These are phyloP conservation scores for Eudasyphora cyanicolor DNA, from an alignment of 2,888 invertebrate species.

Conservation along the genomic window DNA sequence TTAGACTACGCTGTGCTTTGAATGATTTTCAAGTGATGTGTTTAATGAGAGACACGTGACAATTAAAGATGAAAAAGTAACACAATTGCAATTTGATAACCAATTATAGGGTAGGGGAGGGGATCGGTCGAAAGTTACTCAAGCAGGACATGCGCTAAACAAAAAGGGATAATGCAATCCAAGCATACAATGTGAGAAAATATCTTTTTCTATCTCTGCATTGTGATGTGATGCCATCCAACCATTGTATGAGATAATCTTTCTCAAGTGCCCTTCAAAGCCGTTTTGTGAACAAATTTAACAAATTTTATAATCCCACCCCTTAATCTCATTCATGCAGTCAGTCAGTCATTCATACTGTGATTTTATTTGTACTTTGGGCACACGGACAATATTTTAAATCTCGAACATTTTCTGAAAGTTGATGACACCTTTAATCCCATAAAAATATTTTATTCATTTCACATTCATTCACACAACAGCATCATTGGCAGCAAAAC, in stretches of 20 bases:
- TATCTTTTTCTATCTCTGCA: neutral
- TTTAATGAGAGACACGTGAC: conserved; percentile 77
- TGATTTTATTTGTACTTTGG: neutral
- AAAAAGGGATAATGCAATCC: neutral
- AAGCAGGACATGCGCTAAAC: neutral
- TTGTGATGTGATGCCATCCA: too few species aligned
- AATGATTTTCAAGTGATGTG: conserved; percentile 73
- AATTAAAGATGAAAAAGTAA: conserved; percentile 37
- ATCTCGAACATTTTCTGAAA: neutral
- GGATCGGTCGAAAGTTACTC: neutral
- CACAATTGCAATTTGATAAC: conserved; percentile 56
- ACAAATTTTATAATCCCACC: conserved; percentile 9
- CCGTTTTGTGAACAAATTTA: neutral
- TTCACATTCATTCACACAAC: neutral
- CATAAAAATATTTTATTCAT: conserved; percentile 54
- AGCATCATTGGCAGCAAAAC: conserved; percentile 20
- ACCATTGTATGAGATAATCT: neutral
- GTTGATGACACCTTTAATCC: conserved; percentile 60
- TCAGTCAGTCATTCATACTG: neutral
- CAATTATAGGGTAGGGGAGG: neutral
- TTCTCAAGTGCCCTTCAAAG: neutral
- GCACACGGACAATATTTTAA: neutral
- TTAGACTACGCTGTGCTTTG: neutral
- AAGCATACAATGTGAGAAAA: conserved; percentile 15
- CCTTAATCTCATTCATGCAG: neutral